Evolutionary conservation across 2,113 vertebrate species (phyloP), one percentile per base, ranked within the genome.

Genomic region (Malurus alboscapulatus): DNA sequence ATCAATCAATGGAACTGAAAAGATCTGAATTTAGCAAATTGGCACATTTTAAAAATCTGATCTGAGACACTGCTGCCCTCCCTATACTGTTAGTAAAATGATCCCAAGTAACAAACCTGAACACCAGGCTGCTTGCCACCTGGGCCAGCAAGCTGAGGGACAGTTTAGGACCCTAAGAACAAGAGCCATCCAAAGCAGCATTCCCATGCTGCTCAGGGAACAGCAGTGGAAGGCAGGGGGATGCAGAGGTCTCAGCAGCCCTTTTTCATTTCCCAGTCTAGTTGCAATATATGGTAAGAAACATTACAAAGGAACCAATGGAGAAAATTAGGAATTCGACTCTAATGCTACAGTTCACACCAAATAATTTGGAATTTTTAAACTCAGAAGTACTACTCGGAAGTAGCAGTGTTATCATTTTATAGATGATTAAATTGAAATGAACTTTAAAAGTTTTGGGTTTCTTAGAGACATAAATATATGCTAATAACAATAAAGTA

Each of bases 61-160:
- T 22, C 54, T 25, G 34, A 74, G 83, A 51, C 30, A 30, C 45
- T 20, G 50, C 25, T 93, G 77, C 30, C 53, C 51, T 48, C 44
- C 44, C 58, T 47, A 12, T 24, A 12, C 30, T n/a, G 38, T 36
- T 16, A 66, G 55, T 40, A 45, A 61, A 69, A 68, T 3, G 10
- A 27, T 58, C 45, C 63, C 55, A 67, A 65, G 54, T 50, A 57
- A 40, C 14, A 54, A 69, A 84, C 54, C 24, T 29, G 32, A 73
- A 65, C 10, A 18, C 10, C 4, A 3, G 54, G 14, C 53, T 68
- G 61, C 29, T 63, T 14, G 1, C 48, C 44, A 27, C 30, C 27
- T 36, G 38, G 2, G 7, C 24, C 16, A 55, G 26, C 3, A 0
- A 5, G 73, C 59, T 36, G 27, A 4, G 17, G 13, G 48, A 18